Conservation (phyloP, 2,797 vertebrate genomes). For the Gambelia wislizenii region DNA sequence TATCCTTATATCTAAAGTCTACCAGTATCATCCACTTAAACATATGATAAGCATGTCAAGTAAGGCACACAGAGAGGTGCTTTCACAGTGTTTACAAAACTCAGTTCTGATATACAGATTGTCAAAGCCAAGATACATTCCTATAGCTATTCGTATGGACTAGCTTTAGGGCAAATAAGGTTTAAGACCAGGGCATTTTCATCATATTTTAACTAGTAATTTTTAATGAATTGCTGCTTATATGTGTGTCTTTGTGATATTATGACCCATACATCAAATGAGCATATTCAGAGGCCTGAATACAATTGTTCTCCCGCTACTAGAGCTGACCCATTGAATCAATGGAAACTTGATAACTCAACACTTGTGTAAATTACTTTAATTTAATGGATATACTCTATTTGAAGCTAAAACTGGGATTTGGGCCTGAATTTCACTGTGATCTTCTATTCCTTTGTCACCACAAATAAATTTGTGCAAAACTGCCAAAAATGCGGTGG, state of each 20-base stretch:
- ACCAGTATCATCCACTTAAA: background rate
- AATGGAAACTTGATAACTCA: too few relatives aligned
- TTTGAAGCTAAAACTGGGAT: too few relatives aligned
- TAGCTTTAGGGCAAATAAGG: background rate
- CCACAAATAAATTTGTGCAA: background rate
- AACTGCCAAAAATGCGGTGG: background rate
- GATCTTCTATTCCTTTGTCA: background rate
- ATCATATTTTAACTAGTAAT: background rate
- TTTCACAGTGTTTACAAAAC: background rate
- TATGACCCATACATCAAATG: background rate
- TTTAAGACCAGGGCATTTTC: background rate
- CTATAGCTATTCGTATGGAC: background rate
- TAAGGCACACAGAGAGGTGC: background rate
- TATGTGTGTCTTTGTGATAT: background rate
- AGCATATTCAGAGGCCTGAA: background rate
- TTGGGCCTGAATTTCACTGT: background rate
- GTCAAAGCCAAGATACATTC: background rate
- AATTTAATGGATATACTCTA: too few relatives aligned
- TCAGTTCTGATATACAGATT: background rate
- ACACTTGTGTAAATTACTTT: too few relatives aligned
- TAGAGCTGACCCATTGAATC: too few relatives aligned
- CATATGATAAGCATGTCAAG: background rate
- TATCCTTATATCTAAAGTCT: background rate
- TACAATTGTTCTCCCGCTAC: too few relatives aligned
- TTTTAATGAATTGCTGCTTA: background rate